A percentile compares a stretch with the other conserved stretches of the same genome.
Conservation (phyloP, 2,797 vertebrate genomes). For the Cephalopachus bancanus region DNA sequence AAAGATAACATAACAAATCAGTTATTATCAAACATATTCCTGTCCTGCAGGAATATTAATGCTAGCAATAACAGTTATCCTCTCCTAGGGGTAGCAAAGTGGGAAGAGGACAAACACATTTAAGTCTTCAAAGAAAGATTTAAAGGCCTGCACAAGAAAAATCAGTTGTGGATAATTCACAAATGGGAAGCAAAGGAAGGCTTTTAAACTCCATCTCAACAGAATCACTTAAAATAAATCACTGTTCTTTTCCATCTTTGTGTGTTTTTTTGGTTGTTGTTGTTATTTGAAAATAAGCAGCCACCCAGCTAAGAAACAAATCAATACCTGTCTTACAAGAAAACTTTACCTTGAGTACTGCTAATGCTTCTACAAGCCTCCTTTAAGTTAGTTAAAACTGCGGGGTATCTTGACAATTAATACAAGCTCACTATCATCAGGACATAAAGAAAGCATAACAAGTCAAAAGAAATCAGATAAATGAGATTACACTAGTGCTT, state of each 20-base stretch:
- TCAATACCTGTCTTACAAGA: constrained; percentile 72
- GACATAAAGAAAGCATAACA: constrained; percentile 25
- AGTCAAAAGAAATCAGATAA: not conserved
- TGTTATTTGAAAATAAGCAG: constrained; percentile 59
- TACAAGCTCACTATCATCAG: not conserved
- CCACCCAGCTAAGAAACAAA: constrained; percentile 67
- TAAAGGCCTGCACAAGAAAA: not conserved
- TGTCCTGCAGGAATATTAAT: not conserved
- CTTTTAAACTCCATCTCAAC: constrained; percentile 56
- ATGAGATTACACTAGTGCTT: not conserved
- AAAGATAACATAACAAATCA: not conserved
- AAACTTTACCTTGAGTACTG: constrained; percentile 64
- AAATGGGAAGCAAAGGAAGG: constrained; percentile 5
- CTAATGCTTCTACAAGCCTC: constrained; percentile 54
- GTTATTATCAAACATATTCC: not conserved
- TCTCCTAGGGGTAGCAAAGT: not conserved
- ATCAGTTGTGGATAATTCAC: constrained; percentile 39
- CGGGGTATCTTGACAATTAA: constrained; percentile 53
- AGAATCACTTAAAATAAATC: constrained; percentile 38
- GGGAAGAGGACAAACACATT: not conserved
- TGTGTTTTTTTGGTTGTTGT: constrained; percentile 48
- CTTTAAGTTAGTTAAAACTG: constrained; percentile 66
- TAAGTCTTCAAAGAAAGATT: not conserved
- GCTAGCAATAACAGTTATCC: not conserved
- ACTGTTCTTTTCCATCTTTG: constrained; percentile 21